phyloP scores from a whole-genome alignment of 2,888 invertebrate genomes.

The Eilema griseolum region DNA sequence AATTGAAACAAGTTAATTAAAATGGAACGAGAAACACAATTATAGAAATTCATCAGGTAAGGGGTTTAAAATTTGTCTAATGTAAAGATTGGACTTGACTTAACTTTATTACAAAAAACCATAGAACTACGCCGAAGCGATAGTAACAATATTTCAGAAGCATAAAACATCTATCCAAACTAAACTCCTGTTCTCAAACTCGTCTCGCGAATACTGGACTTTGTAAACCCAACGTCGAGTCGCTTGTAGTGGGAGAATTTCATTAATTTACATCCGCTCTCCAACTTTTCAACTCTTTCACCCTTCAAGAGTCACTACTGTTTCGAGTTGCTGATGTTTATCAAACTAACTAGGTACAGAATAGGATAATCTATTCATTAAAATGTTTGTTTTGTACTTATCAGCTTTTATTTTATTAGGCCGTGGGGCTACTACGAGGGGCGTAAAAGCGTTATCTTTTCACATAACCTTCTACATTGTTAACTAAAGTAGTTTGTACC shows the following conservation, averaged over 20 bases:
- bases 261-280: slow-evolving; percentile 78
- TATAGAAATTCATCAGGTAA: background rate
- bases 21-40: too few relatives aligned
- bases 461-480: background rate
- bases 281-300: slow-evolving; percentile 62
- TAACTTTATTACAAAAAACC: background rate
- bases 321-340: slow-evolving; percentile 55
- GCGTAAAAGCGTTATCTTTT: background rate
- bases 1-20: too few relatives aligned
- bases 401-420: slow-evolving; percentile 14
- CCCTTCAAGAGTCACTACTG: slow-evolving; percentile 62
- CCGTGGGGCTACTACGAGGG: background rate
- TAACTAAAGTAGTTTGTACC: background rate
- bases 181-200: slow-evolving; percentile 31
- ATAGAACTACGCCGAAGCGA: background rate
- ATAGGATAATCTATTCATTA: slow-evolving; percentile 25
- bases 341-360: slow-evolving; percentile 31
- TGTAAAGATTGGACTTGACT: background rate
- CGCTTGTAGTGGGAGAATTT: slow-evolving; percentile 64
- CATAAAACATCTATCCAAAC: slow-evolving; percentile 30
- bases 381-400: slow-evolving; percentile 18
- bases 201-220: slow-evolving; percentile 50
- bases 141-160: slow-evolving; percentile 1
- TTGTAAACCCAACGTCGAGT: slow-evolving; percentile 62
- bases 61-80: background rate